These are phyloP conservation scores for Latheticus oryzae DNA, from an alignment of 2,888 invertebrate species.

Conservation along the genomic window DNA sequence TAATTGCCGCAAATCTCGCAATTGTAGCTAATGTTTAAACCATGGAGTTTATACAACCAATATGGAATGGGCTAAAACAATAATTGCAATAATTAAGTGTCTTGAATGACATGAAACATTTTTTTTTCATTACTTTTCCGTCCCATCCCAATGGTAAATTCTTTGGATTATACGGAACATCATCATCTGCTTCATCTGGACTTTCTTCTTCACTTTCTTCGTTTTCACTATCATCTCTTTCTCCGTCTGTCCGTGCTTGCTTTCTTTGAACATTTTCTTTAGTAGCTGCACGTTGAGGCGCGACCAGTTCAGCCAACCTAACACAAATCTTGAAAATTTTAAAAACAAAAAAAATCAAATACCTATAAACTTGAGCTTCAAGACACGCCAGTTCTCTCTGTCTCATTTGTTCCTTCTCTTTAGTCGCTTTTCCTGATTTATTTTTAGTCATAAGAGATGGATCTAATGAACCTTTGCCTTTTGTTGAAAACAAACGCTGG, in stretches of 20 bases:
- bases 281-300: conserved; percentile 88
- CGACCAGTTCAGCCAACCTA: conserved; percentile 85
- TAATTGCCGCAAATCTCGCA: conserved; percentile 99
- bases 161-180: conserved; percentile 99
- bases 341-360: no score
- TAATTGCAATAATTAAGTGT: conserved; percentile 17
- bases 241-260: conserved; percentile 95
- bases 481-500: conserved; percentile 94
- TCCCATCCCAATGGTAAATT: conserved; percentile 99
- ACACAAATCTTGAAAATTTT: no score
- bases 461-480: conserved; percentile 93
- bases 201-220: conserved; percentile 85
- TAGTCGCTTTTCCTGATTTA: conserved; percentile 77
- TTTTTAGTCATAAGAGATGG: conserved; percentile 92
- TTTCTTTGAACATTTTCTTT: conserved; percentile 99
- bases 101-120: no score
- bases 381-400: conserved; percentile 89
- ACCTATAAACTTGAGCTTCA: conserved; percentile 91
- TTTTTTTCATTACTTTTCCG: conserved; percentile 77
- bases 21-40: conserved; percentile 97
- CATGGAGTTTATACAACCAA: conserved; percentile 99
- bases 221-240: conserved; percentile 90
- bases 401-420: conserved; percentile 74
- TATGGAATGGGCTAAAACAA: conserved; percentile 81
- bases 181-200: conserved; percentile 90